Base-by-base conservation (phyloP, 1,140 invertebrate species). In the Pachyrhynchus sulphureomaculatus region DNA sequence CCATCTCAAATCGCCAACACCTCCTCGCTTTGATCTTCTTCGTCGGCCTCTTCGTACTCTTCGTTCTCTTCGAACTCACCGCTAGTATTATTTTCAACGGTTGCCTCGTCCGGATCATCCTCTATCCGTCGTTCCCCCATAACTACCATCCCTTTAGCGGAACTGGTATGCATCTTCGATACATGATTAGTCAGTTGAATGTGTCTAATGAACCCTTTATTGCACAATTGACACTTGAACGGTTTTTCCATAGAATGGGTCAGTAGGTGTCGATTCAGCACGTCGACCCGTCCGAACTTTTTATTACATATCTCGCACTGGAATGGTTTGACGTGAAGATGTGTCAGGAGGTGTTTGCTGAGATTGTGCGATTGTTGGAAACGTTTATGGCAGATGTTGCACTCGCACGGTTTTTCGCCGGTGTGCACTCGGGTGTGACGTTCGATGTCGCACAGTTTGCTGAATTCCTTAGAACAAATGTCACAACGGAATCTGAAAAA, bases 281-380 rank as follows among this genome's bases (percentile, higher is more conserved):
- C 71, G 39, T 72, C 72, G 17, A 68, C 69, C 23, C 71, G 21
- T 9, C 70, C 68, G 55, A 75, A 75, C 24, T 66, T 63, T 41
- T 72, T 72, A 18, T 67, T 57, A 44, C 73, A 75, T 18, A 75
- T 69, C 88, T 92, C 89, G 76, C 91, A 94, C 52, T 90, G 86
- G 71, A 91, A 90, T 0, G 89, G 89, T 68, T 88, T 84, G 62
- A 90, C 88, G 3, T 90, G 88, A 6, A 88, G 90, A 65, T 94
- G 91, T 12, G 86, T 87, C 41, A 90, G 76, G 68, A 92, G 82
- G 68, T 94, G 92, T 68, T 93, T 92, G 2, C 89, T 86, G n/a
- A 93, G 78, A 73, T 92, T 93, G 74, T 93, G 91, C 66, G 91
- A 86, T 71, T 93, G 90, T 37, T 89, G 87, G 74, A 94, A 94